phyloP scores from a whole-genome alignment of 1,140 invertebrate species.

The Thaumatotibia leucotreta region DNA sequence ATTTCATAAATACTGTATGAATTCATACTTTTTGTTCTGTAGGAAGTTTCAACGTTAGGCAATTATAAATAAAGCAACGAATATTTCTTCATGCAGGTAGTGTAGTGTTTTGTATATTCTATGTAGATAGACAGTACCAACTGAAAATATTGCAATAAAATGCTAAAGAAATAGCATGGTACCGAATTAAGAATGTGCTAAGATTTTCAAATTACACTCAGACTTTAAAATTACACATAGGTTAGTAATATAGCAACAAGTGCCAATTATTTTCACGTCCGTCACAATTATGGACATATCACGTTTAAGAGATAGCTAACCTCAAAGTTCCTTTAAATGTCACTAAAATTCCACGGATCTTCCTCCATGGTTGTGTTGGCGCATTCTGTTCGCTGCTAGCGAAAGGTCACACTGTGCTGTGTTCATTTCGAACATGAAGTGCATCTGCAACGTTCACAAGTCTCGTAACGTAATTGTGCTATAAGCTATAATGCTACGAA shows the following conservation, averaged over 20 bases:
- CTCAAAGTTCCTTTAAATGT: conserved; percentile 5
- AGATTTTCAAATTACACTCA: too few species aligned
- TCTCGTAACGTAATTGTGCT: conserved; percentile 10
- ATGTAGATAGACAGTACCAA: too few species aligned
- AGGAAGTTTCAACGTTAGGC: too few species aligned
- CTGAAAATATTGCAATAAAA: too few species aligned
- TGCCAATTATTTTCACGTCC: neutral
- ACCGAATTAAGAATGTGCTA: too few species aligned
- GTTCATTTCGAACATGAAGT: conserved; percentile 12
- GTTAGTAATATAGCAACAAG: neutral
- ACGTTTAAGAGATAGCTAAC: neutral
- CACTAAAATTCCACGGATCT: conserved; percentile 8
- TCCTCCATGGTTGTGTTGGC: neutral
- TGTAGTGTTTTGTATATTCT: too few species aligned
- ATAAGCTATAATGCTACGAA: conserved; percentile 2
- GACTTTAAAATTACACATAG: too few species aligned
- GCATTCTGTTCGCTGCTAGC: conserved; percentile 8
- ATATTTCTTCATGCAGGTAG: too few species aligned
- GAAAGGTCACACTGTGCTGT: conserved; percentile 6
- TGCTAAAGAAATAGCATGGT: too few species aligned
- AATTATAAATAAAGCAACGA: too few species aligned
- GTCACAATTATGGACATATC: neutral
- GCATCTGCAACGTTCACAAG: conserved; percentile 10
- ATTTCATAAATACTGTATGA: too few species aligned
- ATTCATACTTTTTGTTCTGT: too few species aligned